A percentile compares a stretch with the other conserved stretches of the same genome.
phyloP scores from a whole-genome alignment of 2,797 vertebrate species.

The Eidolon dupreanum region DNA sequence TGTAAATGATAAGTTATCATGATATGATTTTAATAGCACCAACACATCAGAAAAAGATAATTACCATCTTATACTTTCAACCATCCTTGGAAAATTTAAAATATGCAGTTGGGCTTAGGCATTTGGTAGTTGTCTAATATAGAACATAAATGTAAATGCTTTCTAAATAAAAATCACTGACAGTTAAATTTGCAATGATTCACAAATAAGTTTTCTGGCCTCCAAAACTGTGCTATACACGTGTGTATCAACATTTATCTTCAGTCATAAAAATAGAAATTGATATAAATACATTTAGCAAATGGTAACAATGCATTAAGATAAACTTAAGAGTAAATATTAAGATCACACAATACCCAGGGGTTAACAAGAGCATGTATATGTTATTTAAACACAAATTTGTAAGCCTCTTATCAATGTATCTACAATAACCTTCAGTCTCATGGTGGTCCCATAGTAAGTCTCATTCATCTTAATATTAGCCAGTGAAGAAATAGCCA shows the following conservation, averaged over 20 bases:
- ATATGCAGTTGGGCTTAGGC: conserved; percentile 53
- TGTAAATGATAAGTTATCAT: conserved; percentile 73
- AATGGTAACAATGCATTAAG: background rate
- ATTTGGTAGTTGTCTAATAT: conserved; percentile 53
- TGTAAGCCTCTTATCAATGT: background rate
- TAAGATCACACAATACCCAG: background rate
- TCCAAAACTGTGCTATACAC: background rate
- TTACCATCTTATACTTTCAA: conserved; percentile 68
- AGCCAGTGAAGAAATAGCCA: background rate
- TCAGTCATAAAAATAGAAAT: conserved; percentile 9
- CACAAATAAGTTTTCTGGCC: conserved; percentile 48
- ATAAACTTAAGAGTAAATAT: background rate
- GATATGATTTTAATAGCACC: conserved; percentile 73
- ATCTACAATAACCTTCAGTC: background rate
- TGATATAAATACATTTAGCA: conserved; percentile 27
- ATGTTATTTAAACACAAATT: background rate
- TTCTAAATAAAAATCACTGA: conserved; percentile 61
- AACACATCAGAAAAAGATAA: conserved; percentile 73
- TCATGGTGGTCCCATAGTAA: background rate
- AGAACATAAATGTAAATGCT: conserved; percentile 60
- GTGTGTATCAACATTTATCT: background rate
- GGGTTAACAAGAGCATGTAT: background rate
- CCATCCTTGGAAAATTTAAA: conserved; percentile 66
- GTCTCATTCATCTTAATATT: background rate
- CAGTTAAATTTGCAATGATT: conserved; percentile 33